Base-by-base conservation (phyloP, 2,113 vertebrate species). In the Hassar affinis region DNA sequence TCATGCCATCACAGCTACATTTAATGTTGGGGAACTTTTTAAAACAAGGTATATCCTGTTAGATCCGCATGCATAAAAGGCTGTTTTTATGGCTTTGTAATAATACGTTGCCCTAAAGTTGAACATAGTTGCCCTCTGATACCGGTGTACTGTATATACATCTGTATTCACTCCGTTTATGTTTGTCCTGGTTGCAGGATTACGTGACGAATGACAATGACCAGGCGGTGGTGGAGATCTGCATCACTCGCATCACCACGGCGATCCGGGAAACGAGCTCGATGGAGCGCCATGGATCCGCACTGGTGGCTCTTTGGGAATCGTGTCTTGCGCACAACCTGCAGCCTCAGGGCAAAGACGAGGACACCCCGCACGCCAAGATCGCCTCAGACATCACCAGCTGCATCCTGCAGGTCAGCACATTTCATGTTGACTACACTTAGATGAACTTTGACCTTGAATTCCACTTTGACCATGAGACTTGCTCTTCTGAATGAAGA, bases 171-270 rank as follows among this genome's bases (percentile, higher is more conserved):
- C 9, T 20, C 45, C 8, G 0, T 42, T 78, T 2, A 14, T 1
- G 17, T 22, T 74, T 45, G 4, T 74, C 71, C 83, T 66, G 33
- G 0, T 85, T 88, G 84, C 88, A 99, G 98, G 97, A 98, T 93
- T 99, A 99, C 88, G 91, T 96, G 90, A 97, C 89, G 87, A 99
- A 97, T 9, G 95, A 96, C 93, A 99, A 99, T 0, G 96, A 99
- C 93, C 98, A 99, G 92, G 97, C 97, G 0, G 97, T 99, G 89
- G 97, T 99, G 88, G 98, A 99, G 89, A 98, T 99, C 90, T 99
- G 97, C 90, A 93, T 99, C 88, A 99, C 96, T 0, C 94, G 97
- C 49, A 96, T 99, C 89, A 99, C 98, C 64, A 95, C 96, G 0
- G 98, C 98, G 77, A 96, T 99, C 83, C 92, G 97, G 78, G 97